Evolutionary conservation across 2,797 vertebrate genomes (phyloP).

Genomic region (Sarcoramphus papa): DNA sequence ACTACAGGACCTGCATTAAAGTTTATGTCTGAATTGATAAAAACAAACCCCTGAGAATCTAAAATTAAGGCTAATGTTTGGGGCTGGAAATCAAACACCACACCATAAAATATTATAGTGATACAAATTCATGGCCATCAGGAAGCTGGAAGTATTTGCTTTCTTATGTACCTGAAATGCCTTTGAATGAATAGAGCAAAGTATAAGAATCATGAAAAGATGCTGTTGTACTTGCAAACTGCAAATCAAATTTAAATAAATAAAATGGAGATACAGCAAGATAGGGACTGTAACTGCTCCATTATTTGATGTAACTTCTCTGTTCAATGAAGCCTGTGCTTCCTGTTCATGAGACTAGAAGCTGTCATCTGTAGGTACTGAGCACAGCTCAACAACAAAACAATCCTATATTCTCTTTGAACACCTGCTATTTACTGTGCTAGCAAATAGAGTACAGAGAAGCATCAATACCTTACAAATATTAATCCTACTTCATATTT

Average conservation of each 20-base stretch:
- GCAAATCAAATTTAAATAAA: not conserved
- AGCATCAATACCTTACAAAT: conserved; percentile 80
- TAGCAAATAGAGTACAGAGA: not conserved
- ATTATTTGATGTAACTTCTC: not conserved
- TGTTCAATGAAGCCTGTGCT: not conserved
- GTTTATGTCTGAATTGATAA: not conserved
- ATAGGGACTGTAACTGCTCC: not conserved
- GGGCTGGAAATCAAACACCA: not conserved
- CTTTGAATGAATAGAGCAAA: not conserved
- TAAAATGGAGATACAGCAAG: not conserved
- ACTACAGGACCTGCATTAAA: not conserved
- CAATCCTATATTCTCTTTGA: not conserved
- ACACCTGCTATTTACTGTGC: not conserved
- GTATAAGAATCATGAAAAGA: not conserved
- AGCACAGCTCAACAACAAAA: not conserved
- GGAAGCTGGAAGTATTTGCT: not conserved
- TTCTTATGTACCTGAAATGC: not conserved
- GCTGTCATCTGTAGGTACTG: not conserved
- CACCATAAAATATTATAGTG: not conserved
- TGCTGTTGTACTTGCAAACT: not conserved
- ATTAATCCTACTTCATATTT: conserved; percentile 85
- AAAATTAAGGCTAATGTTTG: not conserved
- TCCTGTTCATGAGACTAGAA: not conserved
- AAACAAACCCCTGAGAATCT: not conserved
- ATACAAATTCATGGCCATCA: not conserved